Evolutionary conservation across 2,113 vertebrate genomes (phyloP), one percentile per base, ranked within the genome.

Genomic region (Paraplagusia blochii): DNA sequence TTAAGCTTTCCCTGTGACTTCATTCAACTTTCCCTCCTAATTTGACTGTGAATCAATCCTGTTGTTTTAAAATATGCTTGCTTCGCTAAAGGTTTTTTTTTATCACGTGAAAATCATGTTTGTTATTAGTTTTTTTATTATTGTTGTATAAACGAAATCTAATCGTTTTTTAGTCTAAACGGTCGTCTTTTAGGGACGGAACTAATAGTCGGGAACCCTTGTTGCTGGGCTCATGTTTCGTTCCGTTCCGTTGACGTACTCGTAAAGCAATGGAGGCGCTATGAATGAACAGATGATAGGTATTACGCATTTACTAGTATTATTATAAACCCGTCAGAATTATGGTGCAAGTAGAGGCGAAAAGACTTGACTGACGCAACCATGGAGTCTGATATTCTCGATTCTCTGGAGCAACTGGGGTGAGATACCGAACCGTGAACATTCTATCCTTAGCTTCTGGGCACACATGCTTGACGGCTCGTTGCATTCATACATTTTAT

Each of bases 331-430:
- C 0, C 15, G 40, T 7, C 6, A 4, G 0, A 3, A 1, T 29
- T n/a, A 64, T 55, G 45, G 39, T 62, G 22, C 34, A 14, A 52
- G 5, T 0, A 16, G 18, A 40, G 11, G 0, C 0, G 8, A 10
- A 4, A 42, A 11, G 10, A 35, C 2, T 4, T 3, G 10, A 2
- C 18, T 1, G 16, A 16, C 14, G 62, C 8, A 17, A 18, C 4
- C 14, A 90, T 90, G 89, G 88, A 90, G 61, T 40, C 66, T 16
- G 89, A 88, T 54, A 85, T 90, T 64, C 49, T 90, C 67, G 89
- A 90, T 66, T 73, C 72, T 13, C 35, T 90, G 10, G 89, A 89
- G 66, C 85, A 89, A 61, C 76, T 90, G 11, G 86, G 88, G 89
- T 90, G 72, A 88, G 83, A 35, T 44, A 39, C 63, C 1, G 4